Percentiles rank a stretch among this genome's conserved stretches.
Conservation (phyloP, 2,888 invertebrate genomes). For the Baccha elongata region DNA sequence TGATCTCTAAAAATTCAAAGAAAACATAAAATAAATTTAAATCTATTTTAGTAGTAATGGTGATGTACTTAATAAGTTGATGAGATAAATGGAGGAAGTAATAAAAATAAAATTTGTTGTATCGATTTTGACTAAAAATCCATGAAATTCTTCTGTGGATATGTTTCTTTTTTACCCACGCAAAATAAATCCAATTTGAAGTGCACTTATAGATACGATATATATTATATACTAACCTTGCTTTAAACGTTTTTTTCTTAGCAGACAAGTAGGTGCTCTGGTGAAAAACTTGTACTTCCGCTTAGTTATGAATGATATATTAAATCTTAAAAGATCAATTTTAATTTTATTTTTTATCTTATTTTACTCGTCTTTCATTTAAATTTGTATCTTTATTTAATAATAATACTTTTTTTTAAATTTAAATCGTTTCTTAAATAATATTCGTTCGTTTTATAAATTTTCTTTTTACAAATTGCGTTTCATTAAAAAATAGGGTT, state of each 20-base stretch:
- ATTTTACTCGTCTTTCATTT: no score
- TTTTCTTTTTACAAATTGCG: not conserved
- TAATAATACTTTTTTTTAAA: constrained; percentile 35
- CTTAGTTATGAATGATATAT: not conserved
- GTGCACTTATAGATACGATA: not conserved
- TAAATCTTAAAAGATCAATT: not conserved
- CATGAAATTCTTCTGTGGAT: not conserved
- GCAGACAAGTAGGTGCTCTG: not conserved
- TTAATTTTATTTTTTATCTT: constrained; percentile 32
- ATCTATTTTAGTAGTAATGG: not conserved
- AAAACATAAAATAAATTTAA: not conserved
- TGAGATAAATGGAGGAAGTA: not conserved
- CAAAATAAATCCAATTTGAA: not conserved
- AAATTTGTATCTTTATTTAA: constrained; percentile 20
- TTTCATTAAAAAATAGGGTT: constrained; percentile 12
- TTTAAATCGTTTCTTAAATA: constrained; percentile 26
- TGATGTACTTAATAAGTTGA: not conserved
- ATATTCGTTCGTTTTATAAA: constrained; percentile 49
- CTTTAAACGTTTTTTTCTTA: not conserved
- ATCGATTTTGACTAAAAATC: no score
- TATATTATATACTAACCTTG: constrained; percentile 61
- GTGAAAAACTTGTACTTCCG: constrained; percentile 30
- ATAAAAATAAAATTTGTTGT: no score
- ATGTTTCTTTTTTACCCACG: not conserved
- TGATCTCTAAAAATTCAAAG: not conserved